These are phyloP conservation scores for Diachrysia chrysitis DNA, from an alignment of 2,888 invertebrate species.

Conservation along the genomic window DNA sequence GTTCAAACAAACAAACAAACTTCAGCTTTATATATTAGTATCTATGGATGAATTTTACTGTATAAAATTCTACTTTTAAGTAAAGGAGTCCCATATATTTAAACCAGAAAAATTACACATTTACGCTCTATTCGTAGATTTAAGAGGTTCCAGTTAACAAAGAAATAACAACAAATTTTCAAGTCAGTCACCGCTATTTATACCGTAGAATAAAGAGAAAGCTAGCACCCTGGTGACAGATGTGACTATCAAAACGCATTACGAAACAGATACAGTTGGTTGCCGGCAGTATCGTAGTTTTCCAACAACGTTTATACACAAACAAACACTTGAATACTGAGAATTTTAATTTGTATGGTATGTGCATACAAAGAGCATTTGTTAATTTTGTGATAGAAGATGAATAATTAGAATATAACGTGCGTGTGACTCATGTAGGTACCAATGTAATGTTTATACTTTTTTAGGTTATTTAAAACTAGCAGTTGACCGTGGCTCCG, in stretches of 20 bases:
- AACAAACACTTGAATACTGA: slow-evolving; percentile 50
- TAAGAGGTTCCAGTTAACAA: no score
- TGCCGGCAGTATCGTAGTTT: slow-evolving; percentile 47
- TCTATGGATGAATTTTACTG: no score
- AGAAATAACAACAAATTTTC: slow-evolving; percentile 41
- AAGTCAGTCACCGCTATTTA: slow-evolving; percentile 56
- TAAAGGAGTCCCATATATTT: no score
- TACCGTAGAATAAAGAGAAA: slow-evolving; percentile 48
- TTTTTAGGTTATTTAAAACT: no score
- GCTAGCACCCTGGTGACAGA: slow-evolving; percentile 41
- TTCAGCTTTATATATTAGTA: no score
- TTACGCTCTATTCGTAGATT: not conserved
- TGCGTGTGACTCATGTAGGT: not conserved
- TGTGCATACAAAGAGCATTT: slow-evolving; percentile 8
- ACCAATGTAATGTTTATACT: no score
- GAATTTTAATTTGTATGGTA: slow-evolving; percentile 55
- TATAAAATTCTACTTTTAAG: no score
- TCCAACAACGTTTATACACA: slow-evolving; percentile 55
- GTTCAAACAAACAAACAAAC: no score
- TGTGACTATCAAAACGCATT: slow-evolving; percentile 43
- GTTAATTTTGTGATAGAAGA: not conserved
- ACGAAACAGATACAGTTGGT: slow-evolving; percentile 55
- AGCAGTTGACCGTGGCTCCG: no score
- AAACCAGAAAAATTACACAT: no score
- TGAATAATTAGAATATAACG: not conserved